These are phyloP conservation scores for Charadrius vociferus DNA, from an alignment of 2,113 vertebrate genomes.

Conservation along the genomic window DNA sequence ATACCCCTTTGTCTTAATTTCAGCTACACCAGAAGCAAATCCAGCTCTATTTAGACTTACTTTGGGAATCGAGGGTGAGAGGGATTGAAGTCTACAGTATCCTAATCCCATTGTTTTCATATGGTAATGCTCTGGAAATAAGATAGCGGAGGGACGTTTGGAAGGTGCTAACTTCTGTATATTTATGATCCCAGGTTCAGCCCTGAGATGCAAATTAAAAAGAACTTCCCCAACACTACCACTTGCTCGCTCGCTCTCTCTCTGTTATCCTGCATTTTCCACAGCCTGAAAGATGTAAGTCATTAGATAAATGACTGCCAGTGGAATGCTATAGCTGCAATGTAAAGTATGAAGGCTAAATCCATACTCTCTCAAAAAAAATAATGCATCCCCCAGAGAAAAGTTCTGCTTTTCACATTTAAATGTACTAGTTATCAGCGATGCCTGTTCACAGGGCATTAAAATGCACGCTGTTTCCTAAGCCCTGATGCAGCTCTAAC, in stretches of 20 bases:
- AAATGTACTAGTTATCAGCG: constrained; percentile 72
- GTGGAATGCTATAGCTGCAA: constrained; percentile 50
- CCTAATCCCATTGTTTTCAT: not conserved
- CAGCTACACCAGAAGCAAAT: not conserved
- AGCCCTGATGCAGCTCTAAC: constrained; percentile 57
- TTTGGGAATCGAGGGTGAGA: not conserved
- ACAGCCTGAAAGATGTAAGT: constrained; percentile 42
- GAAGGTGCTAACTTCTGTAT: constrained; percentile 1
- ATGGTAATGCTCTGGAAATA: not conserved
- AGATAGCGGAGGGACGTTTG: not conserved
- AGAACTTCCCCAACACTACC: not conserved
- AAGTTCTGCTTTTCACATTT: constrained; percentile 74
- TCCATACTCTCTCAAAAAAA: constrained; percentile 38
- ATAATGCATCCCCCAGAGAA: constrained; percentile 33
- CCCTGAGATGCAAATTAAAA: constrained; percentile 50
- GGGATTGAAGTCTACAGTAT: not conserved
- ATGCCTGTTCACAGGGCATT: constrained; percentile 70
- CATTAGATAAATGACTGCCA: constrained; percentile 61
- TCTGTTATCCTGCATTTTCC: not conserved
- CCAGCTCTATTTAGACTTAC: not conserved
- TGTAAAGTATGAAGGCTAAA: constrained; percentile 64
- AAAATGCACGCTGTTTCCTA: constrained; percentile 69
- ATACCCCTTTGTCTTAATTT: not conserved
- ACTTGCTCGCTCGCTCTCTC: not conserved
- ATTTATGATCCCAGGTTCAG: constrained; percentile 51